Evolutionary conservation across 1,140 invertebrate species (phyloP), one percentile per base, ranked within the genome.

Genomic region (Sitobion miscanthi): DNA sequence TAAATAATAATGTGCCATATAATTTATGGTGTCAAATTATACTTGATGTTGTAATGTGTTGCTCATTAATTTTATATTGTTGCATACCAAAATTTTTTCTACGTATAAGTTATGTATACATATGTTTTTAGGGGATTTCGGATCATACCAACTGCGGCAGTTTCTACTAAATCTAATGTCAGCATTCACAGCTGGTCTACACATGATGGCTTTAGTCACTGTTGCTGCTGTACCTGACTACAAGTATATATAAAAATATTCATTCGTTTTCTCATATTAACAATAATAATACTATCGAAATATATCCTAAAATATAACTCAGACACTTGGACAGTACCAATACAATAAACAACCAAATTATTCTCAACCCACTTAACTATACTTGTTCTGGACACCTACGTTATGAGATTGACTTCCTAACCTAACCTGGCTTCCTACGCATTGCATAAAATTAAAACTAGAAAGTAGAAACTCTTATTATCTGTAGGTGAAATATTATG

Each of bases 161-260:
- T 97, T 97, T 94, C 95, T 96, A 11, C 96, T 98, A 0, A 97
- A 97, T 94, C 96, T 98, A n/a, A 94, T 98, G 45, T 96, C 97
- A 17, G 97, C 96, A 6, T 95, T 97, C 93, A 97, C 97, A 4
- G 97, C 97, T 35, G 97, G 97, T 5, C 95, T 98, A 94, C 97
- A 98, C 94, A 98, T 98, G 97, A 94, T 98, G 69, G 97, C 97
- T 0, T 95, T 98, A 52, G 96, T 97, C 6, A 97, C 97, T 0
- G 97, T 98, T 0, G 97, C 97, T 3, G 97, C 97, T 4, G 97
- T 97, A 42, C 97, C 97, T 1, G 96, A 97, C 25, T 97, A 98
- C 95, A 96, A 96, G 96, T 97, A 95, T 93, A 94, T 93, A 54
- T 90, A 90, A 20, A 90, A 90, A 62, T 62, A 17, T 89, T 54